Conservation (phyloP, 2,797 vertebrate species). For the Rhinoraja longicauda region DNA sequence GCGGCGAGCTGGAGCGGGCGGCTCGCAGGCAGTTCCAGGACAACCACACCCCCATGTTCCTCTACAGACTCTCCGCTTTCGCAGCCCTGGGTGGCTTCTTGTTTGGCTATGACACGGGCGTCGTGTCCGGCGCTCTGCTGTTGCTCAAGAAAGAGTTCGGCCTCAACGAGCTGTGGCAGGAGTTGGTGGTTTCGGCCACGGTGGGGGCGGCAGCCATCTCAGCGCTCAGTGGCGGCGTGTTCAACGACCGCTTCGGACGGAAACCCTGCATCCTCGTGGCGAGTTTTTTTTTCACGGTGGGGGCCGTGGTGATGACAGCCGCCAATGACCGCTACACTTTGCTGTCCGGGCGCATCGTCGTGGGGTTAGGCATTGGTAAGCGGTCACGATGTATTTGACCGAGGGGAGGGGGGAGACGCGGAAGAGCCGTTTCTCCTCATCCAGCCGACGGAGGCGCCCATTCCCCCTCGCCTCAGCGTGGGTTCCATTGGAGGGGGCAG, state of each 20-base stretch:
- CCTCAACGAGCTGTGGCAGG: constrained; percentile 86
- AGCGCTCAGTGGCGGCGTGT: constrained; percentile 78
- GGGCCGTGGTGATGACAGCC: constrained; percentile 73
- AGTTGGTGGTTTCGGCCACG: constrained; percentile 83
- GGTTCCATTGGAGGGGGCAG: too few species aligned
- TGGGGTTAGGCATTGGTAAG: constrained; percentile 92
- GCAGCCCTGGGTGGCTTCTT: constrained; percentile 91
- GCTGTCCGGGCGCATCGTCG: constrained; percentile 77
- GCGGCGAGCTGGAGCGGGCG: constrained; percentile 81
- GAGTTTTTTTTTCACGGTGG: constrained; percentile 76
- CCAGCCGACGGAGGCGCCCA: not conserved
- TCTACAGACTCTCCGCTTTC: constrained; percentile 81
- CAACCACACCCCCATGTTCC: constrained; percentile 81
- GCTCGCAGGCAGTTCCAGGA: constrained; percentile 90
- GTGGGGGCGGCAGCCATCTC: constrained; percentile 84
- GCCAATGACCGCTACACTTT: constrained; percentile 79
- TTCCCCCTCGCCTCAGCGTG: too few species aligned
- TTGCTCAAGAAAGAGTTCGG: constrained; percentile 81
- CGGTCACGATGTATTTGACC: constrained; percentile 32
- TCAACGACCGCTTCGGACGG: constrained; percentile 82
- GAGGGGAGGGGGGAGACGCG: not conserved
- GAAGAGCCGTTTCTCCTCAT: not conserved
- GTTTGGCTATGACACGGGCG: constrained; percentile 93
- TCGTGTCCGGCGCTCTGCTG: constrained; percentile 92
- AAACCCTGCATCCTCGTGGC: constrained; percentile 82